Evolutionary conservation across 2,888 invertebrate genomes (phyloP), one percentile per base, ranked within the genome.

Genomic region (Biston stratarius): DNA sequence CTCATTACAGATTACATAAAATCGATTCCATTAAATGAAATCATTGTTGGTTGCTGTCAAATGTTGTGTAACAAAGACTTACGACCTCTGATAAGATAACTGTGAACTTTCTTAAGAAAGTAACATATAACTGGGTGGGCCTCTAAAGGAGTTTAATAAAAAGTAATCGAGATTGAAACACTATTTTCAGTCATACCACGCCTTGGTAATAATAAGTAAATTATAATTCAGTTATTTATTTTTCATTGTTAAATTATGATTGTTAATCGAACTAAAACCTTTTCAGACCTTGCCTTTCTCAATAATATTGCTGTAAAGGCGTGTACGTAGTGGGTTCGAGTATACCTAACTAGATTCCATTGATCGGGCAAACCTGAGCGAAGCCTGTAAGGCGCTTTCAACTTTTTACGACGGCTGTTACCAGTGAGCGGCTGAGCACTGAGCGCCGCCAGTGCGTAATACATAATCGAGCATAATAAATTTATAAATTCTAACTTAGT

Each of bases 381-480:
- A 61, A 62, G 75, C 77, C 74, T 75, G 78, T 75, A 74, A 77
- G 78, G 77, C 74, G 75, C 77, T 79, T 77, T 77, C 79, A 80
- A 77, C 77, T 83, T 83, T 85, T 85, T 81, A 84, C 80, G 83
- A 79, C 74, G 78, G 76, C 77, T 75, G 77, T 80, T 82, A 51
- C 59, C 55, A 62, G 49, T 36, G 59, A 63, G 62, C 78, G 76
- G 75, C 77, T 76, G 78, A 81, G 77, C 78, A 75, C 77, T 76
- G 78, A 81, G 77, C 78, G 78, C 78, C 77, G 72, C 79, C 78
- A 76, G 78, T 77, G 81, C 80, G 80, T 80, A 78, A 77, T 83
- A 76, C 78, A 74, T 81, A 83, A 83, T 82, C 80, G 79, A 71
- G 83, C 73, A 79, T 83, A 84, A 82, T 81, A 82, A 83, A 83